These are phyloP conservation scores for Nesometra sesokonis DNA, from an alignment of 35 echinoderm and acorn worm species.

Conservation along the genomic window DNA sequence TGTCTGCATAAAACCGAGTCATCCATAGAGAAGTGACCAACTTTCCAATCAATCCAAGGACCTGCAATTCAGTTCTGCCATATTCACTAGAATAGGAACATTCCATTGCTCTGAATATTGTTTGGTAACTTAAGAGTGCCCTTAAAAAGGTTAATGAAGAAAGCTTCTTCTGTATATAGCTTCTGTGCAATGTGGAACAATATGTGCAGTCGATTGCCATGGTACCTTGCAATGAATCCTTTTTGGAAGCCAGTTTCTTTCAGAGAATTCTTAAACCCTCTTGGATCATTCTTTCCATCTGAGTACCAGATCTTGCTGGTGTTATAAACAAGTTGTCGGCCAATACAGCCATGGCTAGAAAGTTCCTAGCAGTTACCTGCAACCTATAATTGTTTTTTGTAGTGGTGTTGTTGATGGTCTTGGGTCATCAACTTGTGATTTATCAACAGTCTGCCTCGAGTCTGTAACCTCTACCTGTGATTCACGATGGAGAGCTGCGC, in stretches of 20 bases:
- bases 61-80: not conserved
- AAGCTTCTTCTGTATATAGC: not conserved
- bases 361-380: not conserved
- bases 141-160: not conserved
- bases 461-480: too few species aligned
- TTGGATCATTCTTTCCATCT: conserved; percentile 42
- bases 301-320: conserved; percentile 33
- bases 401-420: too few species aligned
- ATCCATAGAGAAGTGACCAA: not conserved
- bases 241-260: conserved; percentile 1
- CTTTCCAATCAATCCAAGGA: not conserved
- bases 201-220: conserved; percentile 32
- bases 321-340: conserved; percentile 18
- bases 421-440: too few species aligned
- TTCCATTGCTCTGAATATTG: not conserved
- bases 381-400: too few species aligned
- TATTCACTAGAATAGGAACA: not conserved
- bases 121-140: not conserved
- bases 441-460: too few species aligned
- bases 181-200: conserved; percentile 41
- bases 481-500: too few species aligned
- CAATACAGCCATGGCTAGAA: conserved; percentile 18
- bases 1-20: not conserved
- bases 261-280: conserved; percentile 22
- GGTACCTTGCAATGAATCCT: conserved; percentile 28